Evolutionary conservation across 2,113 vertebrate genomes (phyloP).

Genomic region (Grammomys surdaster): DNA sequence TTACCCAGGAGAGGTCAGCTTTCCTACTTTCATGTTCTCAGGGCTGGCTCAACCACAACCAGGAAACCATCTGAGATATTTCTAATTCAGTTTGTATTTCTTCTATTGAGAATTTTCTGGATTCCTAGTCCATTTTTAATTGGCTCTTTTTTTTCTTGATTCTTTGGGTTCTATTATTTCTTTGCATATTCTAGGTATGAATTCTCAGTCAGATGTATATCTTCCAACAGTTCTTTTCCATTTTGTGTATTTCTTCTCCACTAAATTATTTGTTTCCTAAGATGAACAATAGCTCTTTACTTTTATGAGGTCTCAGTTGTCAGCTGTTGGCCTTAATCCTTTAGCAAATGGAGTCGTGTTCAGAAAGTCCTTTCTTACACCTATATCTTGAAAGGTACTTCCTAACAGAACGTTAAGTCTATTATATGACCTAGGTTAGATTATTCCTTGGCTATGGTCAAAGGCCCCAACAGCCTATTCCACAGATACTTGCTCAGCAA

Average conservation of each 20-base stretch:
- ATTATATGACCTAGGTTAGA: neutral
- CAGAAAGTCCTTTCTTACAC: neutral
- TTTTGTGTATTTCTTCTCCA: neutral
- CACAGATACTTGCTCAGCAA: neutral
- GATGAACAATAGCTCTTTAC: neutral
- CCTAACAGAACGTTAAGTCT: neutral
- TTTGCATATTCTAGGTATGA: neutral
- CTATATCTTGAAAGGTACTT: neutral
- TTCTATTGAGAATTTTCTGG: neutral
- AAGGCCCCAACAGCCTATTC: neutral
- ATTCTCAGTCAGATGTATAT: neutral
- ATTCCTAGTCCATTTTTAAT: neutral
- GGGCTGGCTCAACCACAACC: neutral
- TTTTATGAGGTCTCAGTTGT: neutral
- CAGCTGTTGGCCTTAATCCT: neutral
- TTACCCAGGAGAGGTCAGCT: neutral
- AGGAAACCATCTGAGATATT: neutral
- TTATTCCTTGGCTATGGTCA: neutral
- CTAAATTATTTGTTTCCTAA: neutral
- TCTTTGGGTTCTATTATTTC: neutral
- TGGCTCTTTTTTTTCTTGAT: neutral
- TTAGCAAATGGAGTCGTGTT: neutral
- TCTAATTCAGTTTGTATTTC: neutral
- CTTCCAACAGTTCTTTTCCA: neutral
- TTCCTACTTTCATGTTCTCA: neutral